Conservation (phyloP, 2,113 vertebrate genomes). For the Sapayoa aenigma region DNA sequence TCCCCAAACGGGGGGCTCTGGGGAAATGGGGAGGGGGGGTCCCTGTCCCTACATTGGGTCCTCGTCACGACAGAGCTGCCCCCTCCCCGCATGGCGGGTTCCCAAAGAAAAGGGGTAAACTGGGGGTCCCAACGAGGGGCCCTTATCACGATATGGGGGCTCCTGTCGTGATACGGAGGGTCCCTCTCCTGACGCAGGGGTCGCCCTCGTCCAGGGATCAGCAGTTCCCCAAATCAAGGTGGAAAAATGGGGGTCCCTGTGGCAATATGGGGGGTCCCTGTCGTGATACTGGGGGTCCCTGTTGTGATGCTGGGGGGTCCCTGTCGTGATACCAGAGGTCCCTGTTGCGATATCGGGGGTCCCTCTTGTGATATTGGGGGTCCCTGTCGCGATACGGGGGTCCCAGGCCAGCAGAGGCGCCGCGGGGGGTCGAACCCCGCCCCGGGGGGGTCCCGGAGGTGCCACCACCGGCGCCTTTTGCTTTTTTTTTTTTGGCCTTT, state of each 20-base stretch:
- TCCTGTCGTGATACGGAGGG: rapidly evolving
- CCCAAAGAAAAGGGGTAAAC: too few species aligned
- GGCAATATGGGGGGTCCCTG: rapidly evolving
- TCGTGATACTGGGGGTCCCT: too few species aligned
- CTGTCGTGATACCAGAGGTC: not conserved
- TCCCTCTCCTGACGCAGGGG: too few species aligned
- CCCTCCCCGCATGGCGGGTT: too few species aligned
- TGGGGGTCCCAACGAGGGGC: too few species aligned
- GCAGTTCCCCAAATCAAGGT: rapidly evolving
- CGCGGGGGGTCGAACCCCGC: not conserved
- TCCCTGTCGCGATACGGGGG: rapidly evolving
- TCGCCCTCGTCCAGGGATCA: rapidly evolving
- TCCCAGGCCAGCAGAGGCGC: not conserved
- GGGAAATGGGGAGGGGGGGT: too few species aligned
- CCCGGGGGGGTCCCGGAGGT: not conserved
- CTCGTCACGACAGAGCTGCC: too few species aligned
- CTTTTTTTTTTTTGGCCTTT: not conserved
- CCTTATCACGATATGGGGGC: rapidly evolving
- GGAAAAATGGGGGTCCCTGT: not conserved
- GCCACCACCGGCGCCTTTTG: conserved; percentile 10
- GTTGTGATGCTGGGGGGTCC: not conserved
- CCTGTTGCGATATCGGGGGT: rapidly evolving
- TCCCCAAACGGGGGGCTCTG: too few species aligned
- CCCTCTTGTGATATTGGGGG: not conserved
- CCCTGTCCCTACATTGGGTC: too few species aligned